Evolutionary conservation across 2,797 vertebrate genomes (phyloP).

Genomic region (Adelosebastes latens): DNA sequence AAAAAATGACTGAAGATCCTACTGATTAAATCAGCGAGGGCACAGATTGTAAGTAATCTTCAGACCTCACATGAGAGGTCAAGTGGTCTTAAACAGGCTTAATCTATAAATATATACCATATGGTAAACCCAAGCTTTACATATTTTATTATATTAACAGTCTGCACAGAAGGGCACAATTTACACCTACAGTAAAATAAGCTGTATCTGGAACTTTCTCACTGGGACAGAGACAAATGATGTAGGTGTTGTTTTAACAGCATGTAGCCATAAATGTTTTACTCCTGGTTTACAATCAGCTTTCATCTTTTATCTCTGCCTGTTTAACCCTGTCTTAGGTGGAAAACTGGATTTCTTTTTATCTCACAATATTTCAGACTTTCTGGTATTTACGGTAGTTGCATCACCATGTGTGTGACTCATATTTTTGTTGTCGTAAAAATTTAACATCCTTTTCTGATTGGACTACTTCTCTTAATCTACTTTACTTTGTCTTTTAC

Average conservation of each 20-base stretch:
- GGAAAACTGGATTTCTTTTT: neutral
- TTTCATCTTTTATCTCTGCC: neutral
- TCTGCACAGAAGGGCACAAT: neutral
- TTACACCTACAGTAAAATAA: constrained; percentile 1
- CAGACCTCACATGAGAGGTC: constrained; percentile 31
- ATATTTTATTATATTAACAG: constrained; percentile 27
- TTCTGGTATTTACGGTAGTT: neutral
- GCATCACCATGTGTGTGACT: neutral
- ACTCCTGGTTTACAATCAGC: neutral
- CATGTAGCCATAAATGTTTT: neutral
- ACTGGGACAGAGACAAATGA: neutral
- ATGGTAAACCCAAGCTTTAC: constrained; percentile 38
- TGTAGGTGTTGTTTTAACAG: neutral
- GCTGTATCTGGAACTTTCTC: neutral
- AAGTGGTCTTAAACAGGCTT: constrained; percentile 46
- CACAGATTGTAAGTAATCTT: constrained; percentile 62
- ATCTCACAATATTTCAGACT: neutral
- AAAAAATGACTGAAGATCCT: constrained; percentile 13
- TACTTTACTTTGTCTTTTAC: neutral
- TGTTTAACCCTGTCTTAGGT: neutral
- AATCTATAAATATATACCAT: constrained; percentile 15
- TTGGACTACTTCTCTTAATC: neutral
- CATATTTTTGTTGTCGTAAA: neutral
- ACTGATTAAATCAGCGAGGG: constrained; percentile 38
- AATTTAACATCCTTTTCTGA: neutral